Base-by-base conservation (phyloP, 2,113 vertebrate genomes). In the Gobiocypris rarus region DNA sequence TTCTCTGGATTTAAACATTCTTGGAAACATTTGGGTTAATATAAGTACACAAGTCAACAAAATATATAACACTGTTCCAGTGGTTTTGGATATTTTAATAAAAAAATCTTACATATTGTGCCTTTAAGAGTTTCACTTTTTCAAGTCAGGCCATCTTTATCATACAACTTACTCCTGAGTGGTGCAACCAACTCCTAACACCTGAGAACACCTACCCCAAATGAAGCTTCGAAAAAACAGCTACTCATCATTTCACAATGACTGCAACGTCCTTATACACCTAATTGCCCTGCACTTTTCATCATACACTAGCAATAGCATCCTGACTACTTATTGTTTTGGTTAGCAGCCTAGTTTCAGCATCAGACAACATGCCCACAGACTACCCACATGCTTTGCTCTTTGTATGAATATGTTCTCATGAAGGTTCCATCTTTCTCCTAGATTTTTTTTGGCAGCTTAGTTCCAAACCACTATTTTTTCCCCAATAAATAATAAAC, bases 261-360 rank as follows among this genome's bases (percentile, higher is more conserved):
- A 76, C 50, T 76, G 11, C 26, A n/a, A 45, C 6, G 11, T 43
- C 69, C 38, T 71, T 13, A 8, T 24, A 71, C 38, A 45, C 41
- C 41, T 73, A n/a, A 70, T 41, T 11, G 34, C 19, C 17, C 31
- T 69, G 19, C 38, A 22, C 22, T 14, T 71, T 11, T 13, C n/a
- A 6, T 45, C 19, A 76, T 38, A 58, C 19, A 34, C 10, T n/a
- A 56, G 22, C 50, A 54, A 17, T 76, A 38, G 8, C 74, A 76
- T 56, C 17, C 52, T 54, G 50, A 54, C n/a, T 48, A 14, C n/a
- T 1, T 73, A 48, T 15, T 10, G 24, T 7, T 24, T 48, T 73
- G 70, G 70, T 48, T 48, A 26, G 41, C 41, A 73, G 41, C 13
- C 41, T 73, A 73, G 41, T 73, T 73, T 45, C 69, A 45, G 41